These are phyloP conservation scores for Pachypsylla venusta DNA, from an alignment of 1,140 invertebrate species.

Conservation along the genomic window DNA sequence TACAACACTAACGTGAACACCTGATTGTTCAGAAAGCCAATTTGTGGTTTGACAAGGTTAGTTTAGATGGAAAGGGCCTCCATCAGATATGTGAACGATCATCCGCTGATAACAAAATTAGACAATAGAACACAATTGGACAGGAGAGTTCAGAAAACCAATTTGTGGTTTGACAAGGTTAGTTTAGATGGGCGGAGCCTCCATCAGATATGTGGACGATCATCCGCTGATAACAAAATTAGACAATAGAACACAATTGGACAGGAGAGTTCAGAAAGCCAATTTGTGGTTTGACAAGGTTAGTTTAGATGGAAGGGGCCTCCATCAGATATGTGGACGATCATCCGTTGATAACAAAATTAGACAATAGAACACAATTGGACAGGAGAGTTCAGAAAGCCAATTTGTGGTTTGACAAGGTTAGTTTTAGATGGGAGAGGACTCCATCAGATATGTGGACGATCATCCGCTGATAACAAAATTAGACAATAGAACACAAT, in stretches of 20 bases:
- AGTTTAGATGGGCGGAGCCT: conserved; percentile 3
- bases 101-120: no score
- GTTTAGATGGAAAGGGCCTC: background rate
- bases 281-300: conserved; percentile 78
- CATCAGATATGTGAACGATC: no score
- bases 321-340: conserved; percentile 24
- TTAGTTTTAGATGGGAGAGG: conserved; percentile 20
- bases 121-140: no score
- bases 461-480: conserved; percentile 76
- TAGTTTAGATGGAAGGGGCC: conserved; percentile 5
- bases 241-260: conserved; percentile 53
- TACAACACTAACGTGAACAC: no score
- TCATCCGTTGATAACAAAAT: conserved; percentile 72
- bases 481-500: conserved; percentile 56
- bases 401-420: conserved; percentile 77
- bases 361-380: conserved; percentile 57
- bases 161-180: conserved; percentile 76
- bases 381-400: conserved; percentile 58
- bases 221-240: conserved; percentile 77
- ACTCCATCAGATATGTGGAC: conserved; percentile 4
- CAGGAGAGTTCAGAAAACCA: no score
- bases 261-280: conserved; percentile 56
- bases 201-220: no score
- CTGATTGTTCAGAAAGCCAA: no score
- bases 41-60: conserved; percentile 72